Evolutionary conservation across 2,797 vertebrate genomes (phyloP), one percentile per base, ranked within the genome.

Genomic region (Pelobates cultripes): DNA sequence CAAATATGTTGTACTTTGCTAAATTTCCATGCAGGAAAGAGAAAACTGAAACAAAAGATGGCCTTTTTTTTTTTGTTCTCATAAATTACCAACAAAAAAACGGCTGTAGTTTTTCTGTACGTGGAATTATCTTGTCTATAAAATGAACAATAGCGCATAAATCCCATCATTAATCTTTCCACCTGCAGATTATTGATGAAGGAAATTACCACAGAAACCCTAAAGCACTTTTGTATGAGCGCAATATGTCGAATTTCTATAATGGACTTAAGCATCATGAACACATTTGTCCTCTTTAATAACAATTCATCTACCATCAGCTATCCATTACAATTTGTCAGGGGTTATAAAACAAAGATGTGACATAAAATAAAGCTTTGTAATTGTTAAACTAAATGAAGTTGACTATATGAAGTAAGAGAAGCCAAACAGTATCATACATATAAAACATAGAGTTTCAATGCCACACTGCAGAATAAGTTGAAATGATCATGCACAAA

Each of bases 101-200:
- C 7, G 13, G 43, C 42, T 61, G 2, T 64, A 64, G 42, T 75
- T 61, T 42, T 15, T 28, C 10, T 6, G 7, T 43, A 43, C n/a
- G 60, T 53, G 57, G 64, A 64, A 75, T 75, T 75, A 75, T 43
- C 14, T 44, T 70, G 41, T 44, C 17, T 28, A 4, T 64, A 66
- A 64, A 15, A 53, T 76, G 15, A 78, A 61, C 17, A 83, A 70
- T 74, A 75, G 51, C 9, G 14, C 7, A 57, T 74, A 51, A 78
- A 74, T 83, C 60, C 40, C 53, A 75, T 78, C 71, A 79, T 79
- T 75, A 83, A 75, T 83, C 81, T 74, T 82, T 75, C 57, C 47
- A 83, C 76, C 71, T 83, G 70, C 68, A 70, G 43, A 78, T 78
- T 78, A 78, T 83, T 83, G 64, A 83, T 78, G 76, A 53, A 28